Evolutionary conservation across 2,888 invertebrate species (phyloP), one percentile per base, ranked within the genome.

Genomic region (Heliconius ethilla): DNA sequence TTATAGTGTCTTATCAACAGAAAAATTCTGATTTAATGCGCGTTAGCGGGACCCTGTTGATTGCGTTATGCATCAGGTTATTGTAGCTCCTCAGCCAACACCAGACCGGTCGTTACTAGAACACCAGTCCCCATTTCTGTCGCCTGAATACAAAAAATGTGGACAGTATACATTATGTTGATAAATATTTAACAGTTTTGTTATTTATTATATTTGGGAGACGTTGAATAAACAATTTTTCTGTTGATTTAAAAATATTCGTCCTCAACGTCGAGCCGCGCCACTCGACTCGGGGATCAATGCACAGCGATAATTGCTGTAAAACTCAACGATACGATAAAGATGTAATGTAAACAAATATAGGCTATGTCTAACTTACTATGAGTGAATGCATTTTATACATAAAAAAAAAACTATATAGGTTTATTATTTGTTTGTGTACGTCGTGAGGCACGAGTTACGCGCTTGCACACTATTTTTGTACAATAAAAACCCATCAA

Each of bases 401-500:
- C 89, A 92, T 92, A 51, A 29, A 33, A 33, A n/a, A 33, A 89
- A 90, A 90, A 87, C 87, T 83, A 88, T 84, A 80, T 92, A 91
- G 90, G 86, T 91, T 92, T 91, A 90, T 90, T 85, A 89, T 89
- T 92, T 91, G 93, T 93, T 92, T 91, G 93, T 94, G 92, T 92
- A 90, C 89, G 91, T 92, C 90, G 90, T 90, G 91, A 92, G 89
- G 89, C 92, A 92, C 91, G 93, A 91, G 90, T 91, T 91, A 91
- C 92, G 91, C 91, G 91, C 93, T 92, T 93, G 93, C 94, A 93
- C 94, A 93, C 92, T 94, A 94, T 94, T 94, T 94, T 94, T 94
- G 92, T 94, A 94, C 92, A 94, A 94, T 94, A 94, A 94, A n/a
- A 94, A 92, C 93, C 91, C 92, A 92, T 93, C 92, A 91, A 93